These are phyloP conservation scores for Chesias legatella DNA, from an alignment of 2,888 invertebrate species.

Conservation along the genomic window DNA sequence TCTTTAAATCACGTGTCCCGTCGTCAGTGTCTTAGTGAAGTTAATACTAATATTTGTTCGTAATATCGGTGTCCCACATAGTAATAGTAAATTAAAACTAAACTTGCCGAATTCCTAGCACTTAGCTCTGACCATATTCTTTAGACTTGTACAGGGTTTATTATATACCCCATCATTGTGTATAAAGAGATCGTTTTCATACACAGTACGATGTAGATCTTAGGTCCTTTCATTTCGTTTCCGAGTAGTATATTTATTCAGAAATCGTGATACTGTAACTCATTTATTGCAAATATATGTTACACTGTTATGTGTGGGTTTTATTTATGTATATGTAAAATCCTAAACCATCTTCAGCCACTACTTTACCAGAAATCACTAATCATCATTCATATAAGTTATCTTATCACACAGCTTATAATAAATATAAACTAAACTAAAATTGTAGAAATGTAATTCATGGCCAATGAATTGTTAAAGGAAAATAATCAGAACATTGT, in stretches of 20 bases:
- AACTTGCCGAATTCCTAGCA: constrained; percentile 45
- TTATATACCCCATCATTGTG: constrained; percentile 22
- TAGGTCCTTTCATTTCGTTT: constrained; percentile 37
- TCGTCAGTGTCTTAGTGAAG: constrained; percentile 23
- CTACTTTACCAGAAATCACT: constrained; percentile 1
- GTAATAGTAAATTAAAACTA: constrained; percentile 38
- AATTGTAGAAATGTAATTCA: constrained; percentile 10
- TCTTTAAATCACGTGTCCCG: constrained; percentile 22
- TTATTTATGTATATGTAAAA: constrained; percentile 60
- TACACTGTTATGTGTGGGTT: constrained; percentile 71
- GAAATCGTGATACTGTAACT: constrained; percentile 70
- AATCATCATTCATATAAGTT: constrained; percentile 5
- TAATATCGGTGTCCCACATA: constrained; percentile 39
- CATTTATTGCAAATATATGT: constrained; percentile 76
- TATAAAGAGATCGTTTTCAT: constrained; percentile 30
- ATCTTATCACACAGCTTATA: too few species aligned
- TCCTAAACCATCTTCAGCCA: constrained; percentile 24
- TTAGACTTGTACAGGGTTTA: constrained; percentile 25
- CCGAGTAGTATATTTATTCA: constrained; percentile 54
- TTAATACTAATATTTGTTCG: constrained; percentile 37
- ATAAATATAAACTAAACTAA: constrained; percentile 5
- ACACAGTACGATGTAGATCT: constrained; percentile 30
- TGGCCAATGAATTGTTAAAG: constrained; percentile 3
- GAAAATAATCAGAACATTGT: constrained; percentile 37
- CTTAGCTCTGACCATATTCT: constrained; percentile 31